Percentiles rank a stretch among this genome's conserved stretches.
Conservation (phyloP, 1,140 invertebrate genomes). For the Anastatus disparis region DNA sequence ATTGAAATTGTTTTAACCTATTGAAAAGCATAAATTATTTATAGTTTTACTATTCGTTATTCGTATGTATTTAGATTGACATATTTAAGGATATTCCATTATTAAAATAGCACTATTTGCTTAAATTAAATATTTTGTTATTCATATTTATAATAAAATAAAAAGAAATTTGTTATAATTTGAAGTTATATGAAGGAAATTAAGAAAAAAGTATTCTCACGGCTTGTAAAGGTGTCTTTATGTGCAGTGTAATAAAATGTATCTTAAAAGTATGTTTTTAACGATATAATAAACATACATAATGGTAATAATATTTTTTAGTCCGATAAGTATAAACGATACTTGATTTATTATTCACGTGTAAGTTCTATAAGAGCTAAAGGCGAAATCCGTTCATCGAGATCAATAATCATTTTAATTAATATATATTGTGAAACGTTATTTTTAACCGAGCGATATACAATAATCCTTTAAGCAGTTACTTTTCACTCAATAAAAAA, state of each 20-base stretch:
- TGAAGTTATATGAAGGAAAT: no score
- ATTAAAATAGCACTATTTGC: no score
- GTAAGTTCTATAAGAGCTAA: not conserved
- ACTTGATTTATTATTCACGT: constrained; percentile 2
- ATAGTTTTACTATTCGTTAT: no score
- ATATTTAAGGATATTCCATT: no score
- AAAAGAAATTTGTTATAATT: no score
- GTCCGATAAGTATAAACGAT: not conserved
- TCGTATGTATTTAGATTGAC: no score
- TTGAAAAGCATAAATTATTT: no score
- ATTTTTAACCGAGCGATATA: not conserved
- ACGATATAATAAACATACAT: not conserved
- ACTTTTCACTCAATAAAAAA: constrained; percentile 33
- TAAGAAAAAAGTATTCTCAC: no score
- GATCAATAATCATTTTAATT: constrained; percentile 18
- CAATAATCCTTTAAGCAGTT: not conserved
- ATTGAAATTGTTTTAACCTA: no score
- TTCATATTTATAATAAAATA: no score
- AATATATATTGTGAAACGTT: not conserved
- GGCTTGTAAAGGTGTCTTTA: not conserved
- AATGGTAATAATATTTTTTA: not conserved
- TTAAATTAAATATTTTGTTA: no score
- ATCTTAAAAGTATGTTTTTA: not conserved
- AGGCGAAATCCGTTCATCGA: not conserved
- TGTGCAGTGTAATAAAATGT: not conserved